Evolutionary conservation across 2,888 invertebrate species (phyloP).

Genomic region (Drepana falcataria): DNA sequence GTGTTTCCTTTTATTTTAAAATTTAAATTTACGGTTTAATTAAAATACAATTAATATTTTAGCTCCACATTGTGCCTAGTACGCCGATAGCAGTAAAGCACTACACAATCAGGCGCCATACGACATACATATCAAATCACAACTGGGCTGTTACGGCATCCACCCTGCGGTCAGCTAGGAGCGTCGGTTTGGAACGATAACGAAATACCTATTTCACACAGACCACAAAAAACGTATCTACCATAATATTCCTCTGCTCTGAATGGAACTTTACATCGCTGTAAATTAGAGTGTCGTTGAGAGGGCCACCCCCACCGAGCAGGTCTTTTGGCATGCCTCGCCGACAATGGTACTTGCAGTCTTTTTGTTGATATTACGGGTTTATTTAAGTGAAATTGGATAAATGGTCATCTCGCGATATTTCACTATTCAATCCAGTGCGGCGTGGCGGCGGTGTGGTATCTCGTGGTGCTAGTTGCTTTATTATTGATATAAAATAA

Average conservation of each 20-base stretch:
- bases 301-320: constrained; percentile 15
- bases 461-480: constrained; percentile 38
- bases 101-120: constrained; percentile 9
- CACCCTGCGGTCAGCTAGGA: constrained; percentile 35
- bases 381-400: constrained; percentile 78
- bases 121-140: constrained; percentile 17
- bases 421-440: constrained; percentile 64
- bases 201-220: constrained; percentile 61
- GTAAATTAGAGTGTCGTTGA: constrained; percentile 40
- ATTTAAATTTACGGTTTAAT: too few species aligned
- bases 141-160: constrained; percentile 50
- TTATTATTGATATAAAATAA: constrained; percentile 41
- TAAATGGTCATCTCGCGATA: constrained; percentile 74
- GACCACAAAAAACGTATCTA: constrained; percentile 40
- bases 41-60: too few species aligned
- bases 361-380: constrained; percentile 73
- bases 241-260: constrained; percentile 19
- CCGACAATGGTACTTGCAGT: constrained; percentile 50
- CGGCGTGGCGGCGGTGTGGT: constrained; percentile 48
- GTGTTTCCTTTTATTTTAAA: constrained; percentile 12
- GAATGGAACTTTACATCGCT: constrained; percentile 36
- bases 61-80: neutral
- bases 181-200: constrained; percentile 58
- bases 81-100: neutral
- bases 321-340: constrained; percentile 44